These are phyloP conservation scores for Channa argus DNA, from an alignment of 2,113 vertebrate genomes.

Conservation along the genomic window DNA sequence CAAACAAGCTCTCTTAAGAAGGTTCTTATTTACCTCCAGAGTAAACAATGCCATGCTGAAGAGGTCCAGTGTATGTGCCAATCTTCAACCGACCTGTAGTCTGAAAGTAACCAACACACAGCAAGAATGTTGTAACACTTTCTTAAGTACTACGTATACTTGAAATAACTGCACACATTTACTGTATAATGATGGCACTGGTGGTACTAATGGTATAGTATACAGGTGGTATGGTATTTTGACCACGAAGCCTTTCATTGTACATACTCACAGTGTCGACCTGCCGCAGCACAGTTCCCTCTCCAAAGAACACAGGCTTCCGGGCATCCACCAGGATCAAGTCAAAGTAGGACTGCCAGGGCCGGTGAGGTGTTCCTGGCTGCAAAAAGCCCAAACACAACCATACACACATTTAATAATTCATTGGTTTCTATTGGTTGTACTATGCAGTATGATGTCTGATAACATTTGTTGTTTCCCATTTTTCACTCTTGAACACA, in stretches of 20 bases:
- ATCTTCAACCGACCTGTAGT: slow-evolving; percentile 94
- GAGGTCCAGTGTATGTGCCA: slow-evolving; percentile 93
- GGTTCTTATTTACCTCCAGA: slow-evolving; percentile 89
- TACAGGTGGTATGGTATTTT: neutral
- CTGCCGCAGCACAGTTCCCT: slow-evolving; percentile 93
- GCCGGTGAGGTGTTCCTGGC: slow-evolving; percentile 86
- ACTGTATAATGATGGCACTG: too few species aligned
- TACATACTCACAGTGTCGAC: slow-evolving; percentile 91
- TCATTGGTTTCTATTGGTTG: too few species aligned
- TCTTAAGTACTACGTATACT: too few species aligned
- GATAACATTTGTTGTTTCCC: too few species aligned
- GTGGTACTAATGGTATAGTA: too few species aligned
- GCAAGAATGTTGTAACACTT: too few species aligned
- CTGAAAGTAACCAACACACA: slow-evolving; percentile 69
- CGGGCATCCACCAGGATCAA: slow-evolving; percentile 94
- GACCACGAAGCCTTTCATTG: neutral
- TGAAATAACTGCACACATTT: neutral
- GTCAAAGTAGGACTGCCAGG: slow-evolving; percentile 96
- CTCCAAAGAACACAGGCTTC: slow-evolving; percentile 94
- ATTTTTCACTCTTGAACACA: too few species aligned
- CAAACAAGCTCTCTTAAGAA: neutral
- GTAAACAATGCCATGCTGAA: slow-evolving; percentile 95
- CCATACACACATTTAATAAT: too few species aligned
- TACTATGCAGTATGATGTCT: too few species aligned
- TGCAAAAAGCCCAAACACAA: slow-evolving; percentile 11